Evolutionary conservation across 2,797 vertebrate genomes (phyloP).

Genomic region (Prunella strophiata): DNA sequence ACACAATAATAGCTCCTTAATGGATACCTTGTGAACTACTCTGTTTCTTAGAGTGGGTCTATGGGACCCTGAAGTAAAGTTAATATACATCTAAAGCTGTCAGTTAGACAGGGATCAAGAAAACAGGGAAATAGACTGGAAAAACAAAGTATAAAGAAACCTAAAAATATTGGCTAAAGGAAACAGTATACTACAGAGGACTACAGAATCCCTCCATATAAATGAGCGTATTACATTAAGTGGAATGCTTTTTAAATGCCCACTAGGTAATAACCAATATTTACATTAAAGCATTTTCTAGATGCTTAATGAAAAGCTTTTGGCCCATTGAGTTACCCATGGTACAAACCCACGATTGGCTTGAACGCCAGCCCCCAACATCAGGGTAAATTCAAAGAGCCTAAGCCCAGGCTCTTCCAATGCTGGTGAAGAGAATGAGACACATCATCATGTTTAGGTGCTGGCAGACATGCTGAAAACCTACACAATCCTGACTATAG

Average conservation of each 20-base stretch:
- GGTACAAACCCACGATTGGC: not conserved
- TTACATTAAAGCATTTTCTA: not conserved
- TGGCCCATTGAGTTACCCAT: not conserved
- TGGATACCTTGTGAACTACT: not conserved
- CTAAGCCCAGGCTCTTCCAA: not conserved
- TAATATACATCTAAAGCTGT: not conserved
- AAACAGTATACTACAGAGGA: not conserved
- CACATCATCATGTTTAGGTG: not conserved
- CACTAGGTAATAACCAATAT: not conserved
- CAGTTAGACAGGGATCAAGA: not conserved
- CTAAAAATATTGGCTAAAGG: not conserved
- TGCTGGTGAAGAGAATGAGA: not conserved
- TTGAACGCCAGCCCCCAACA: not conserved
- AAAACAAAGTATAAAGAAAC: not conserved
- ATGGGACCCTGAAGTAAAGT: not conserved
- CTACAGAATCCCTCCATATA: not conserved
- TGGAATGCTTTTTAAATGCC: not conserved
- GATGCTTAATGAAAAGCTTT: not conserved
- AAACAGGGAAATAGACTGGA: not conserved
- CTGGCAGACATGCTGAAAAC: not conserved
- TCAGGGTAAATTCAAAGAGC: not conserved
- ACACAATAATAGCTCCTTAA: not conserved
- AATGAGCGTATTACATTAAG: not conserved
- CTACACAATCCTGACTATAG: not conserved
- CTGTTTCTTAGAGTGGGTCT: not conserved